These are phyloP conservation scores for Drosophila anceps DNA, from an alignment of 2,888 invertebrate species.

Conservation along the genomic window DNA sequence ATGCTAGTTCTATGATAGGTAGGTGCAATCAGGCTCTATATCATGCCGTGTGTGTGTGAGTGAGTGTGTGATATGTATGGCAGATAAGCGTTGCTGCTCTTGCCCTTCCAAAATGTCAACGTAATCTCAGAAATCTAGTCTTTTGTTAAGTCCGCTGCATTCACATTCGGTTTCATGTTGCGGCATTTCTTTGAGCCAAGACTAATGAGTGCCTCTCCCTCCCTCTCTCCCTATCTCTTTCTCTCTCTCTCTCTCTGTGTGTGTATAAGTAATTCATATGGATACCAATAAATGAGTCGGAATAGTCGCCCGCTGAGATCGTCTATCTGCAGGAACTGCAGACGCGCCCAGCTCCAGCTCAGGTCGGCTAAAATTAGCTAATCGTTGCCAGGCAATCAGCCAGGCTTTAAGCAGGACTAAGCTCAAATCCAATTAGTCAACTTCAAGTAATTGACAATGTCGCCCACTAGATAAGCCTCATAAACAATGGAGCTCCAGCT, in stretches of 20 bases:
- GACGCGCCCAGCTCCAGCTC: slow-evolving; percentile 27
- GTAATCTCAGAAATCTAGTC: slow-evolving; percentile 67
- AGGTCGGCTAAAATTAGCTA: slow-evolving; percentile 48
- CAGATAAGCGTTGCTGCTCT: slow-evolving; percentile 42
- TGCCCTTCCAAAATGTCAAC: slow-evolving; percentile 69
- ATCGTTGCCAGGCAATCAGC: slow-evolving; percentile 45
- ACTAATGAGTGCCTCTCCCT: slow-evolving; percentile 32
- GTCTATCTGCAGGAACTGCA: slow-evolving; percentile 48
- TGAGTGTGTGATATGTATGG: slow-evolving; percentile 44
- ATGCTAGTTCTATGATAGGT: slow-evolving; percentile 57
- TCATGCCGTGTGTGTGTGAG: slow-evolving; percentile 8
- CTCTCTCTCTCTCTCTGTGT: slow-evolving; percentile 2
- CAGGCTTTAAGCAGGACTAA: slow-evolving; percentile 10
- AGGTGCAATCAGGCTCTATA: slow-evolving; percentile 51
- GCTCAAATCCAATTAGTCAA: slow-evolving; percentile 54
- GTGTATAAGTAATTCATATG: slow-evolving; percentile 52
- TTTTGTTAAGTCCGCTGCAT: slow-evolving; percentile 60
- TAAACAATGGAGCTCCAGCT: too few relatives aligned
- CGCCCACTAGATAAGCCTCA: slow-evolving; percentile 45
- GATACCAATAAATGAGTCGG: slow-evolving; percentile 68
- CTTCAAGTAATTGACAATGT: slow-evolving; percentile 42
- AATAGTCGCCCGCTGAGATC: slow-evolving; percentile 62
- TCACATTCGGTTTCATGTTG: slow-evolving; percentile 37
- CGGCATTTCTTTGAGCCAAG: slow-evolving; percentile 44
- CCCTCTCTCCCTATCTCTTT: neutral